A percentile compares a stretch with the other conserved stretches of the same genome.
These are phyloP conservation scores for Eustalomyia histrio DNA, from an alignment of 2,888 invertebrate genomes.

Conservation along the genomic window DNA sequence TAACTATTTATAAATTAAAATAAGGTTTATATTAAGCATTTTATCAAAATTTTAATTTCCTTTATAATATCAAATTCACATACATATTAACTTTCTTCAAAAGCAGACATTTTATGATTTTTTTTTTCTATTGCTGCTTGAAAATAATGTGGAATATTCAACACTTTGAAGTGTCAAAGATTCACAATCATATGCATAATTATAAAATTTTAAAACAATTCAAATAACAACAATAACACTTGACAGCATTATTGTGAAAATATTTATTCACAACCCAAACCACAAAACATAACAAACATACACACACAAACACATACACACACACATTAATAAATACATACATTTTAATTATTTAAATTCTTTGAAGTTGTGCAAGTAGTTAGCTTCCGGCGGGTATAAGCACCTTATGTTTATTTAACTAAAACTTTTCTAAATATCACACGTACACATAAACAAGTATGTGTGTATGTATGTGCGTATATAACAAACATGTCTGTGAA, in stretches of 20 bases:
- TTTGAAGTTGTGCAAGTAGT: slow-evolving; percentile 50
- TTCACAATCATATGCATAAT: slow-evolving; percentile 63
- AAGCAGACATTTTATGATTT: slow-evolving; percentile 25
- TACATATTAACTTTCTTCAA: slow-evolving; percentile 26
- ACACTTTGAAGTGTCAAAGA: slow-evolving; percentile 66
- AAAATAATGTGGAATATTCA: slow-evolving; percentile 59
- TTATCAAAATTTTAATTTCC: neutral
- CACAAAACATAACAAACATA: slow-evolving; percentile 21
- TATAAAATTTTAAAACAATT: slow-evolving; percentile 62
- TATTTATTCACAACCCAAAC: slow-evolving; percentile 13
- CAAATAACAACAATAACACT: slow-evolving; percentile 58
- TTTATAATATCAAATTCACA: neutral
- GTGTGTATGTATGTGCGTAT: slow-evolving; percentile 56
- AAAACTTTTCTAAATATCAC: slow-evolving; percentile 20
- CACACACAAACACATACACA: slow-evolving; percentile 52
- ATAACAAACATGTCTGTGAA: slow-evolving; percentile 42
- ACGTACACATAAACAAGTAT: slow-evolving; percentile 19
- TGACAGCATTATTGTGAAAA: slow-evolving; percentile 54
- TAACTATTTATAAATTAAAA: too few relatives aligned
- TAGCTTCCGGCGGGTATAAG: slow-evolving; percentile 62
- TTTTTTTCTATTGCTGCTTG: neutral
- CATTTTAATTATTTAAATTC: slow-evolving; percentile 62
- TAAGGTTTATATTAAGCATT: too few relatives aligned
- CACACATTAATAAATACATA: slow-evolving; percentile 21
- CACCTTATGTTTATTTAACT: slow-evolving; percentile 56